Conservation (phyloP, 2,888 invertebrate species). For the Cataglyphis albicans region DNA sequence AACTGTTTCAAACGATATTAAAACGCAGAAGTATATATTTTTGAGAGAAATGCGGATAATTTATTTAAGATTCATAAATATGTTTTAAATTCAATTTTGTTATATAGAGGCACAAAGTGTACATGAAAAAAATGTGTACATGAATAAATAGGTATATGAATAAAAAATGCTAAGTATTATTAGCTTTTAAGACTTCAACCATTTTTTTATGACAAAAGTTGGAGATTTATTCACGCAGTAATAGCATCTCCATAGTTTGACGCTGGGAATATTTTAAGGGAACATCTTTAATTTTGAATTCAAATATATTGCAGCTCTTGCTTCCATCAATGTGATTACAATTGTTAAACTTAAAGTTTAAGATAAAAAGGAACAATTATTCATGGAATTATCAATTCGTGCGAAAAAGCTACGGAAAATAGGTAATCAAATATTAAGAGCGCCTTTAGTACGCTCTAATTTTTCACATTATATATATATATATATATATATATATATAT, state of each 20-base stretch:
- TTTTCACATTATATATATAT: neutral
- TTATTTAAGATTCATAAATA: constrained; percentile 4
- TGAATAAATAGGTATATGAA: neutral
- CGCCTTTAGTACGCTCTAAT: neutral
- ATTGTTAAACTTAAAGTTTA: neutral
- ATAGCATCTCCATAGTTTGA: neutral
- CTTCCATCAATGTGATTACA: neutral
- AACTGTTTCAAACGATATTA: constrained; percentile 28
- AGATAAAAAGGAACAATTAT: neutral
- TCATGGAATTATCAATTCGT: neutral
- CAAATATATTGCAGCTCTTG: neutral
- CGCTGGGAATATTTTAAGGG: neutral
- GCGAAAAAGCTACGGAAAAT: neutral
- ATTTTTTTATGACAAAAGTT: neutral
- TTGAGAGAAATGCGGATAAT: constrained; percentile 3
- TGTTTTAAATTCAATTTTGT: constrained; percentile 17
- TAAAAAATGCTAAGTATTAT: constrained; percentile 11
- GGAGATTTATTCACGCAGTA: neutral
- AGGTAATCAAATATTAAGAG: neutral
- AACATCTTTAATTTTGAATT: constrained; percentile 1
- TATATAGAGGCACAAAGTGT: neutral
- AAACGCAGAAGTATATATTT: constrained; percentile 5
- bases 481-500: neutral
- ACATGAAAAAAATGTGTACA: neutral
- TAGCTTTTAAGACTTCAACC: neutral